Percentiles rank a stretch among this genome's conserved stretches.
phyloP scores from a whole-genome alignment of 1,140 invertebrate species.

The Cylas formicarius region DNA sequence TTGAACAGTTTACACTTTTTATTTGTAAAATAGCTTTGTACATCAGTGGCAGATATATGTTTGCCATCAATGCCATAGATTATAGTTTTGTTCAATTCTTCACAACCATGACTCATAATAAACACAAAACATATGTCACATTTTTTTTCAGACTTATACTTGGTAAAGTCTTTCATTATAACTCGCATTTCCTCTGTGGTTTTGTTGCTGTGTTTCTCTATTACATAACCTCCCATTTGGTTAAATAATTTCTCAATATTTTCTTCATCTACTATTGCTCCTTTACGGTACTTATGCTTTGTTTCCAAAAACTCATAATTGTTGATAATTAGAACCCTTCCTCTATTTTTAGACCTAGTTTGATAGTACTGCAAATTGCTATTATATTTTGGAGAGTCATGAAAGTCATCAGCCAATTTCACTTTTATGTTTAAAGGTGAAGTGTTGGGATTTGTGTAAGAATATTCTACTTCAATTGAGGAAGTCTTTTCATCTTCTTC shows the following conservation, averaged over 20 bases:
- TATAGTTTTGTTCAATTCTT: conserved; percentile 34
- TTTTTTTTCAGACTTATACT: conserved; percentile 12
- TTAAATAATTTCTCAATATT: conserved; percentile 49
- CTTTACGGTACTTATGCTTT: conserved; percentile 36
- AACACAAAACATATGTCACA: conserved; percentile 53
- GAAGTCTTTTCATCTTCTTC: conserved; percentile 9
- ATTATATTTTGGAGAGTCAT: conserved; percentile 17
- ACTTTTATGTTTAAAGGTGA: conserved; percentile 21
- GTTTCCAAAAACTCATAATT: conserved; percentile 44
- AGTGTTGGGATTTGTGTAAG: conserved; percentile 1
- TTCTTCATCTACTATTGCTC: conserved; percentile 45
- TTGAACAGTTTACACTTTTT: conserved; percentile 51
- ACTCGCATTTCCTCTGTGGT: conserved; percentile 35
- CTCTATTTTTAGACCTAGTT: conserved; percentile 49
- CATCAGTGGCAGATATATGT: conserved; percentile 40
- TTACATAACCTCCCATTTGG: conserved; percentile 44
- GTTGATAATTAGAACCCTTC: conserved; percentile 52
- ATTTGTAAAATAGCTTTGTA: conserved; percentile 58
- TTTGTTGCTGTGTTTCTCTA: conserved; percentile 33
- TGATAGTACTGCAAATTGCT: conserved; percentile 35
- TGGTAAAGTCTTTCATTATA: conserved; percentile 13
- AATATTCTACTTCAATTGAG: conserved; percentile 7
- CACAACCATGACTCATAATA: conserved; percentile 51
- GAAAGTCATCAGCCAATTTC: conserved; percentile 16
- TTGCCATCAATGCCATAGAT: conserved; percentile 45